Conservation (phyloP, 2,888 invertebrate species). For the Lydus trimaculatus region DNA sequence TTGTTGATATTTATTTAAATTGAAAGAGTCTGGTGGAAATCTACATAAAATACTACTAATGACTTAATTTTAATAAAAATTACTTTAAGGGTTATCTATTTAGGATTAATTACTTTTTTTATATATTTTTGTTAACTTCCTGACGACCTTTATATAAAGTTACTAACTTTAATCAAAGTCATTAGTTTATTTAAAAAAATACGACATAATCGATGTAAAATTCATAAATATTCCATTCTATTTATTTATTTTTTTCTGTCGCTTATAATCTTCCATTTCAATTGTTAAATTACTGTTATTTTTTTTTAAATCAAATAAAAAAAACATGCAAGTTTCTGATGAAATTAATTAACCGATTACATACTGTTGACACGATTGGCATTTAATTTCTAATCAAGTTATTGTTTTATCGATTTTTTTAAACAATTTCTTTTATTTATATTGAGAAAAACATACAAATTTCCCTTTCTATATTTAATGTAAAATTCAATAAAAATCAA, state of each 20-base stretch:
- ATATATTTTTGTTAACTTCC: neutral
- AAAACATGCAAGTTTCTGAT: neutral
- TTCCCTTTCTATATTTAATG: neutral
- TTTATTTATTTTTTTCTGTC: neutral
- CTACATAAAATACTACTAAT: neutral
- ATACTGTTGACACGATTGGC: neutral
- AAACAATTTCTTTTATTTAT: neutral
- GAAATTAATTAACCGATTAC: neutral
- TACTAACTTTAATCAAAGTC: neutral
- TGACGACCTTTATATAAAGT: constrained; percentile 6
- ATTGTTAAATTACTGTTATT: neutral
- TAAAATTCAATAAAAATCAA: neutral
- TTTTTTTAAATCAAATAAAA: neutral
- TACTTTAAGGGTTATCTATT: neutral
- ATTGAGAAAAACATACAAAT: neutral
- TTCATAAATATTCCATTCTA: neutral
- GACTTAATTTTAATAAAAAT: neutral
- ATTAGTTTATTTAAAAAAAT: neutral
- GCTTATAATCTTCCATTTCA: neutral
- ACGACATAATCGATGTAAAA: neutral
- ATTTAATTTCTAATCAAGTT: neutral
- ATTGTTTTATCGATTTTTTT: neutral
- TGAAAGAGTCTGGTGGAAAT: neutral
- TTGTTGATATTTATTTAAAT: neutral
- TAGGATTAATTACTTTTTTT: neutral